These are phyloP conservation scores for Apogon hyalosoma DNA, from an alignment of 2,797 vertebrate genomes.

Conservation along the genomic window DNA sequence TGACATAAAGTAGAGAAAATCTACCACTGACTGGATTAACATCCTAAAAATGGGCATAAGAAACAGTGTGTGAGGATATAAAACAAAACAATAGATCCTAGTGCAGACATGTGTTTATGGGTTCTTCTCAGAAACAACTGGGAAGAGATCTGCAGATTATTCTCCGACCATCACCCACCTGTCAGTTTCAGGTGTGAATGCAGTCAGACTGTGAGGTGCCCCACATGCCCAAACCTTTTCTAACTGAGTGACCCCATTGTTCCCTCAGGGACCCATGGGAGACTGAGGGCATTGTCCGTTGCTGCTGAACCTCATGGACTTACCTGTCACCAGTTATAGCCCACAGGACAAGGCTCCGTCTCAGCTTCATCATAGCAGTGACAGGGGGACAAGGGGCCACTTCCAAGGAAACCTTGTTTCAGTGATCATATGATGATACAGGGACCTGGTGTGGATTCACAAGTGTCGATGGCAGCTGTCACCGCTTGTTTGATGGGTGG, in stretches of 20 bases:
- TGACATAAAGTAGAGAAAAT: slow-evolving; percentile 27
- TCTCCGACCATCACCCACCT: slow-evolving; percentile 6
- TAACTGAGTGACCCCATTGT: slow-evolving; percentile 66
- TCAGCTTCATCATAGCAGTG: slow-evolving; percentile 64
- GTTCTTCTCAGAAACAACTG: background rate
- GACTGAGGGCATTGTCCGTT: slow-evolving; percentile 79
- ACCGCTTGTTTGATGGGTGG: slow-evolving; percentile 63
- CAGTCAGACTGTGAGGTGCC: slow-evolving; percentile 1
- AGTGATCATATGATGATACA: slow-evolving; percentile 76
- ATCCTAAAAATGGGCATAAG: slow-evolving; percentile 1
- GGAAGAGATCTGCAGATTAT: background rate
- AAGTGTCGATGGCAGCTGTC: slow-evolving; percentile 75
- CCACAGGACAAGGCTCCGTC: slow-evolving; percentile 61
- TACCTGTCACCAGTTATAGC: slow-evolving; percentile 74
- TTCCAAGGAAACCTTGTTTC: slow-evolving; percentile 75
- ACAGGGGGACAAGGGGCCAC: slow-evolving; percentile 67
- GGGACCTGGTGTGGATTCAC: slow-evolving; percentile 72
- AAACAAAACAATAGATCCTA: background rate
- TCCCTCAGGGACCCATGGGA: slow-evolving; percentile 25
- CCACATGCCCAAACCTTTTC: slow-evolving; percentile 22
- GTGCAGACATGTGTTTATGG: background rate
- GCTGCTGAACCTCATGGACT: slow-evolving; percentile 56
- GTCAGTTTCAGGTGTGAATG: slow-evolving; percentile 50
- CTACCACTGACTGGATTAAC: slow-evolving; percentile 19
- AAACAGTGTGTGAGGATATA: background rate